Conservation (phyloP, 1,140 invertebrate genomes). For the Ridgeia piscesae region DNA sequence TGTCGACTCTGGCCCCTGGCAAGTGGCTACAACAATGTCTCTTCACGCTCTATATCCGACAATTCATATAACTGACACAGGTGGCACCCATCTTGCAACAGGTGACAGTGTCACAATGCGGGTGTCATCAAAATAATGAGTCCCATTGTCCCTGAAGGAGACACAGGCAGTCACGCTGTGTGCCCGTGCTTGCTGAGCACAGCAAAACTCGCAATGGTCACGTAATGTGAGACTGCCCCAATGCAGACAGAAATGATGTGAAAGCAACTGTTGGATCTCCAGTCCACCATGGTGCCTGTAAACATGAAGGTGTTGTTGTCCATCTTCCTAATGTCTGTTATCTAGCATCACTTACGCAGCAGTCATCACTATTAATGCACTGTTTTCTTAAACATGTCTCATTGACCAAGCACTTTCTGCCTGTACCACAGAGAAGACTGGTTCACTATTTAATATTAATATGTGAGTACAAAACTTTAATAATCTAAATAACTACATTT, state of each 20-base stretch:
- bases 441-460: too few species aligned
- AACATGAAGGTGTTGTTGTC: background rate
- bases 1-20: background rate
- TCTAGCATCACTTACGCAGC: too few species aligned
- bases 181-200: background rate
- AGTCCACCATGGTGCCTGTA: background rate
- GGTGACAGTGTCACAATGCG: background rate
- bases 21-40: background rate
- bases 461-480: too few species aligned
- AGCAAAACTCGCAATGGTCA: background rate
- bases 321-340: background rate
- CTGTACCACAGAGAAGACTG: too few species aligned
- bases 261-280: background rate
- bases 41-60: background rate
- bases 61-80: background rate
- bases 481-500: too few species aligned
- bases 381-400: background rate
- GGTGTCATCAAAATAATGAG: background rate
- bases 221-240: background rate
- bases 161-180: background rate
- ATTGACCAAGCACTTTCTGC: too few species aligned
- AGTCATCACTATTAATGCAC: background rate
- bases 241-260: background rate
- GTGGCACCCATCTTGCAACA: background rate
- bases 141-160: background rate